phyloP scores from a whole-genome alignment of 2,797 vertebrate genomes.

The Alauda arvensis region DNA sequence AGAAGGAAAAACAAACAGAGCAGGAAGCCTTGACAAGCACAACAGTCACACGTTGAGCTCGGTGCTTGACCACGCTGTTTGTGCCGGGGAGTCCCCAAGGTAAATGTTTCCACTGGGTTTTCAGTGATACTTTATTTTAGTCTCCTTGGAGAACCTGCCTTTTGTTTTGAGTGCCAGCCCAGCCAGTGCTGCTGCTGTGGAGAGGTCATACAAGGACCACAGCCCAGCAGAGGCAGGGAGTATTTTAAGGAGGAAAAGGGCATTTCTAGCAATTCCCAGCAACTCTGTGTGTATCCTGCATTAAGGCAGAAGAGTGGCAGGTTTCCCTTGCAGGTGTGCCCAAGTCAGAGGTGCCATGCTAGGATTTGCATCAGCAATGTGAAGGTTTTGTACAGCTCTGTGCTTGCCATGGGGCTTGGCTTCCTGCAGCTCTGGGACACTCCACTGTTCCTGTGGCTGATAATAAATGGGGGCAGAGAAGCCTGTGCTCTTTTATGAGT shows the following conservation, averaged over 20 bases:
- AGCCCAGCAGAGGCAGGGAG: not conserved
- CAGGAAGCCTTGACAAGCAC: constrained; percentile 58
- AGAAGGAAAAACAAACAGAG: constrained; percentile 70
- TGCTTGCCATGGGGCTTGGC: rapidly evolving
- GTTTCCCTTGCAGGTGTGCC: not conserved
- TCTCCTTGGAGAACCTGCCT: constrained; percentile 18
- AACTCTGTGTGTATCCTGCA: not conserved
- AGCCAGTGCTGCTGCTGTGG: rapidly evolving
- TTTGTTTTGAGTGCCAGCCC: not conserved
- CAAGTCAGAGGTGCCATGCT: rapidly evolving
- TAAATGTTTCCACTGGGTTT: constrained; percentile 30
- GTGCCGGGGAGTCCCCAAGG: constrained; percentile 19
- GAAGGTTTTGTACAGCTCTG: not conserved
- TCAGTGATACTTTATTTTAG: constrained; percentile 1
- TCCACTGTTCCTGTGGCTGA: not conserved
- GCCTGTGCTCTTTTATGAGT: not conserved
- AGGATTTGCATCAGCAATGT: not conserved
- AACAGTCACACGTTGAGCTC: not conserved
- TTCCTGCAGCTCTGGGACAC: not conserved
- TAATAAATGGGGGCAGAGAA: not conserved
- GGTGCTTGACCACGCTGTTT: not conserved
- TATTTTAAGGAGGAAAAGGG: not conserved
- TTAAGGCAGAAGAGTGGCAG: not conserved
- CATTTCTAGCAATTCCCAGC: not conserved
- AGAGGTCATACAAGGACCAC: not conserved